These are phyloP conservation scores for Blennius ocellaris DNA, from an alignment of 2,113 vertebrate species.

Conservation along the genomic window DNA sequence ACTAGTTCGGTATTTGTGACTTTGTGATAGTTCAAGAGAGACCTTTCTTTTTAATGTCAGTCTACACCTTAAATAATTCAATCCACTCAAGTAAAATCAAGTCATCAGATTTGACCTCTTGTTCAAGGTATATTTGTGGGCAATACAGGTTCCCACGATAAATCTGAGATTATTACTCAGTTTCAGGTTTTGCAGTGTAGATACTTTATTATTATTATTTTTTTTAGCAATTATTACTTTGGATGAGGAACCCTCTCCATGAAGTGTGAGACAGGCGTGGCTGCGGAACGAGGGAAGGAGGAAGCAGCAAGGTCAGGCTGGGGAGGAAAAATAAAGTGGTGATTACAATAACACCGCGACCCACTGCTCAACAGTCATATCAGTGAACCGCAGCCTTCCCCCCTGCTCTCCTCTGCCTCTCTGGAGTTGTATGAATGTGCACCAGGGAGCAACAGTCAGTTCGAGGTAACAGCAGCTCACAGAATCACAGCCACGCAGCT, in stretches of 20 bases:
- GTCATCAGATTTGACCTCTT: too few species aligned
- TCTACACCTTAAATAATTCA: too few species aligned
- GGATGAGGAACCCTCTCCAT: not conserved
- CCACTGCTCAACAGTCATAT: slow-evolving; percentile 61
- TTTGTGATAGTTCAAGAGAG: too few species aligned
- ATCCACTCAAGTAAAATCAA: too few species aligned
- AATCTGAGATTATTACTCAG: too few species aligned
- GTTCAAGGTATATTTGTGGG: too few species aligned
- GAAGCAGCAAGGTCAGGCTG: slow-evolving; percentile 57
- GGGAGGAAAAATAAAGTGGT: slow-evolving; percentile 63
- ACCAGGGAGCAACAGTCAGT: slow-evolving; percentile 31
- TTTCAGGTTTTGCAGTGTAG: too few species aligned
- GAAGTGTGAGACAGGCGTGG: slow-evolving; percentile 44
- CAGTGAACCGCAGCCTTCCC: slow-evolving; percentile 70
- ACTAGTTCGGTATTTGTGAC: not conserved
- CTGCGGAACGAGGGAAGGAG: slow-evolving; percentile 50
- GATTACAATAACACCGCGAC: slow-evolving; percentile 57
- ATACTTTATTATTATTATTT: too few species aligned
- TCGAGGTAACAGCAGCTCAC: slow-evolving; percentile 4
- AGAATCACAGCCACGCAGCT: not conserved
- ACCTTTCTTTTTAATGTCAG: too few species aligned
- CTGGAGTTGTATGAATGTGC: slow-evolving; percentile 45
- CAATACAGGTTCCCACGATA: too few species aligned
- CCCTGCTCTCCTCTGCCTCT: slow-evolving; percentile 53
- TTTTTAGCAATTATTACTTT: not conserved